Percentiles rank a stretch among this genome's conserved stretches.
Conservation (phyloP, 2,113 vertebrate genomes). For the Vidua chalybeata region DNA sequence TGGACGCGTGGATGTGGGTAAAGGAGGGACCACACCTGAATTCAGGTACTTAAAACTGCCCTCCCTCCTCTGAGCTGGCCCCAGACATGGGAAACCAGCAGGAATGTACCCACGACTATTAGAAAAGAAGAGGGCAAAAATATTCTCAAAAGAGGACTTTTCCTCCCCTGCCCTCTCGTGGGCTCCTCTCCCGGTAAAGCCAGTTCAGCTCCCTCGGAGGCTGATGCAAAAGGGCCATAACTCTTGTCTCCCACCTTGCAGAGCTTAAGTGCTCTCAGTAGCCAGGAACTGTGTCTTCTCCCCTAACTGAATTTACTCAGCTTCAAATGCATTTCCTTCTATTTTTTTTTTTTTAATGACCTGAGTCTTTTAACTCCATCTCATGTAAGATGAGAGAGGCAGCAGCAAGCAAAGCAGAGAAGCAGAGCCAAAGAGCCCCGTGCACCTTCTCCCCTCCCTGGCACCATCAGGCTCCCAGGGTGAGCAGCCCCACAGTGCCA, state of each 20-base stretch:
- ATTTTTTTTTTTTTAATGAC: neutral
- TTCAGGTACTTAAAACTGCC: neutral
- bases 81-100: neutral
- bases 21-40: neutral
- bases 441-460: fast-evolving
- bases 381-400: neutral
- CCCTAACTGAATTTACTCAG: neutral
- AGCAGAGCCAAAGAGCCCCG: neutral
- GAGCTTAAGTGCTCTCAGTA: neutral
- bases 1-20: fast-evolving
- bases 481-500: neutral
- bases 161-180: neutral
- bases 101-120: neutral
- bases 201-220: neutral
- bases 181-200: neutral
- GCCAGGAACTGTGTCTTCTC: neutral
- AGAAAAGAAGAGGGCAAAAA: neutral
- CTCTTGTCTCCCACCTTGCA: neutral
- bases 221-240: neutral
- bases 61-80: neutral
- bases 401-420: neutral
- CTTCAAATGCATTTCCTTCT: neutral
- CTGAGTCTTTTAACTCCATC: neutral
- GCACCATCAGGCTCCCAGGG: fast-evolving
- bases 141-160: neutral